Conservation (phyloP, 2,888 invertebrate genomes). For the Anorthoa munda region DNA sequence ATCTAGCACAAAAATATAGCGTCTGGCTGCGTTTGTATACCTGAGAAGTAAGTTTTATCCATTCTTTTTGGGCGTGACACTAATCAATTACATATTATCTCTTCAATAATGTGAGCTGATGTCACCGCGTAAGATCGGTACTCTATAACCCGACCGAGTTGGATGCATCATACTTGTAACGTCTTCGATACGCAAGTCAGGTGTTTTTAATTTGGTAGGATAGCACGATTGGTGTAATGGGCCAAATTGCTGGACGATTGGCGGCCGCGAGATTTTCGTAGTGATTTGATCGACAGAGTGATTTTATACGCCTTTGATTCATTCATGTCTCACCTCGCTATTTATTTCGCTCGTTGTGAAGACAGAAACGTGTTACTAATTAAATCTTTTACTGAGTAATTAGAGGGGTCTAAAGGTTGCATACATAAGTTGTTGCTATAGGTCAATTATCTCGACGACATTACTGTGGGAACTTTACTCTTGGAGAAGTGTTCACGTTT, state of each 20-base stretch:
- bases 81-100: conserved; percentile 85
- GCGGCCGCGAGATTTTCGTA: conserved; percentile 38
- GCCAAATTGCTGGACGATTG: conserved; percentile 52
- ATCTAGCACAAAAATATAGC: conserved; percentile 35
- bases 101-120: conserved; percentile 82
- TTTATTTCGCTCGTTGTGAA: conserved; percentile 5
- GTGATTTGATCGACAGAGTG: conserved; percentile 58
- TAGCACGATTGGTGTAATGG: conserved; percentile 48
- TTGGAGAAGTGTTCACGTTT: not conserved
- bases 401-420: conserved; percentile 26
- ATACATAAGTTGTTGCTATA: not conserved
- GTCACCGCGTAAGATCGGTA: conserved; percentile 83
- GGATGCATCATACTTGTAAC: conserved; percentile 32
- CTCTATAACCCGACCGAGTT: conserved; percentile 78
- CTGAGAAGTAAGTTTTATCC: conserved; percentile 54
- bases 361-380: not conserved
- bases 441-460: not conserved
- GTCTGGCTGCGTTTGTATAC: conserved; percentile 13
- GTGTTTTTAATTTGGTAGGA: conserved; percentile 52
- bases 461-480: not conserved
- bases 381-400: conserved; percentile 15
- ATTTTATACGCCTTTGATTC: conserved; percentile 53
- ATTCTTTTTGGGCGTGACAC: conserved; percentile 83
- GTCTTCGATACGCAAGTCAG: conserved; percentile 6
- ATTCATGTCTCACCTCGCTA: conserved; percentile 36